Conservation (phyloP, 2,113 vertebrate genomes). For the Anthoscopus minutus region DNA sequence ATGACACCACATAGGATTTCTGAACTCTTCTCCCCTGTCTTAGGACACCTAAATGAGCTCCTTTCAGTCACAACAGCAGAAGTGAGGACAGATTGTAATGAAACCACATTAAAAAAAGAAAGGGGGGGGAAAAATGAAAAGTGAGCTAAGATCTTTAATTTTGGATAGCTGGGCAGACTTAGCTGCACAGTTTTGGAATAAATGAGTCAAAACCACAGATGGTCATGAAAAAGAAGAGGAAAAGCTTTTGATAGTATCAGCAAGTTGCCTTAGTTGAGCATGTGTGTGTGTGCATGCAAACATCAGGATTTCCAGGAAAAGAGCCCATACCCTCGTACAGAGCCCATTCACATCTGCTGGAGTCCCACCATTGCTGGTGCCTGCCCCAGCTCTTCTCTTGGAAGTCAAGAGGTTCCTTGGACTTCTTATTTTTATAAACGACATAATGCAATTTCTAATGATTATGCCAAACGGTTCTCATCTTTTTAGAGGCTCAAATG, state of each 20-base stretch:
- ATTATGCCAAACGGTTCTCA: neutral
- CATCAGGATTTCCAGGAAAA: neutral
- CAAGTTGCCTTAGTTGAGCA: neutral
- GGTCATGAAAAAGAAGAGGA: neutral
- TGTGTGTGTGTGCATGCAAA: neutral
- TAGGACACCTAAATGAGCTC: neutral
- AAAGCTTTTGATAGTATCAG: neutral
- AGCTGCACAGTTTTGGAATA: neutral
- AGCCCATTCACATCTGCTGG: neutral
- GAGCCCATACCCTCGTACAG: neutral
- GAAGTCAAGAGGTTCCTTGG: neutral
- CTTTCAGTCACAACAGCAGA: neutral
- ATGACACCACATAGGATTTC: neutral
- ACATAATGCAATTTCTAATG: neutral
- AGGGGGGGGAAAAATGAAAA: neutral
- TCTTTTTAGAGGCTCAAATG: neutral
- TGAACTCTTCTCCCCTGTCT: neutral
- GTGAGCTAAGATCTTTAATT: neutral
- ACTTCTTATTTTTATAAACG: neutral
- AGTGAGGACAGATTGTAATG: neutral
- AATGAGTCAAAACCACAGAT: conserved; percentile 8
- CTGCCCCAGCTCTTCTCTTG: neutral
- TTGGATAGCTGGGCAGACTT: neutral
- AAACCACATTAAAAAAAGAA: neutral
- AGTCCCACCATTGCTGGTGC: neutral